Base-by-base conservation (phyloP, 2,888 invertebrate genomes). In the Leucoma salicis region DNA sequence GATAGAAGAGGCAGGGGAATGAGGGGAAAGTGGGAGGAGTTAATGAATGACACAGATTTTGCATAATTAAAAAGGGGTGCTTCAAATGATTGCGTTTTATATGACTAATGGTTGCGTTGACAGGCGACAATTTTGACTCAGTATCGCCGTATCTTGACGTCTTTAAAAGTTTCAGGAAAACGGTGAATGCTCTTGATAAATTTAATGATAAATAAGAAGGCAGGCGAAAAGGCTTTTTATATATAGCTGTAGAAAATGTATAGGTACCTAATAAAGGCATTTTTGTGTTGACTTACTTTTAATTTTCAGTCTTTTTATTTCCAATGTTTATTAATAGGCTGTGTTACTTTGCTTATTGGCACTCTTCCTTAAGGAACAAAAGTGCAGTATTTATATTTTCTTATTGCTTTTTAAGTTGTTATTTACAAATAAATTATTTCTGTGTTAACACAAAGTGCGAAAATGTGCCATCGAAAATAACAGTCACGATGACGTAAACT, bases 41-140 rank as follows among this genome's bases (percentile, higher is more conserved):
- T 72, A 79, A 82, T 78, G 73, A 81, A 82, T 79, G 78, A 73
- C 72, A 77, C 78, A 80, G 81, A 87, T 87, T 86, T 85, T 81
- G 77, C 81, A 85, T 85, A 86, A 87, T 86, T 87, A 87, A 85
- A 86, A 85, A 79, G 80, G 82, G 80, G 75, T 75, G 73, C 67
- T 69, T 58, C 64, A 74, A 73, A 78, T 76, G 80, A 85, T 83
- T 83, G 78, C 82, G 76, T 80, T 82, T 83, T 77, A 74, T 73
- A 79, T 82, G 81, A 86, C 70, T 80, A 79, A 86, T 84, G 74
- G 70, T 56, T 35, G 51, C 46, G 70, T 62, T 69, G 66, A 65
- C 65, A 60, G 57, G 49, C 47, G 53, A 54, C 55, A 49, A 46
- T 61, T 62, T 55, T 40, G 63, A 50, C 51, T 52, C 39, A 35